Conservation (phyloP, 2,888 invertebrate species). For the Drosophila pegasa region DNA sequence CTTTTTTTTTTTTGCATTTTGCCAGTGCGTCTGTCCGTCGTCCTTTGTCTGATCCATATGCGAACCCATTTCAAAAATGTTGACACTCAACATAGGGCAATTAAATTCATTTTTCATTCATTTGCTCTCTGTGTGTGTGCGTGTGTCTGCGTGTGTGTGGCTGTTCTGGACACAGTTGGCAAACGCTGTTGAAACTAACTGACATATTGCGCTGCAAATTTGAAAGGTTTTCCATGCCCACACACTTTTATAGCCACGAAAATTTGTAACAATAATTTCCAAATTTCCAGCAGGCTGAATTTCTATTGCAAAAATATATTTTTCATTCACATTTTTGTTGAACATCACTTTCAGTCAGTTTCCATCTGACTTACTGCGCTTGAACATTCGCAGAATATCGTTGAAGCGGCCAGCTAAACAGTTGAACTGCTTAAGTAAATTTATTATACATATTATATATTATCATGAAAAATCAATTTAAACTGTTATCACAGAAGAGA, state of each 20-base stretch:
- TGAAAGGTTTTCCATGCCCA: conserved; percentile 58
- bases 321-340: neutral
- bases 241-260: conserved; percentile 27
- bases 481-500: too few relatives aligned
- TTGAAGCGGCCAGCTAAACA: neutral
- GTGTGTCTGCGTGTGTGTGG: conserved; percentile 1
- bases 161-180: conserved; percentile 64
- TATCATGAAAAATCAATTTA: too few relatives aligned
- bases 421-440: neutral
- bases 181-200: conserved; percentile 72
- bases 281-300: conserved; percentile 30
- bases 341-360: conserved; percentile 2
- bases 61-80: conserved; percentile 79
- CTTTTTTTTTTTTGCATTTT: conserved; percentile 24
- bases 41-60: conserved; percentile 53
- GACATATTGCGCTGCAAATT: conserved; percentile 74
- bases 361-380: conserved; percentile 1
- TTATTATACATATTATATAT: too few relatives aligned
- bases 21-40: conserved; percentile 32
- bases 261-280: conserved; percentile 30
- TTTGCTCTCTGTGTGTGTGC: conserved; percentile 32
- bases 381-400: neutral
- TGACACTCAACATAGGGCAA: conserved; percentile 79
- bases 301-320: conserved; percentile 16
- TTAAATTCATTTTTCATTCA: conserved; percentile 80